Percentiles rank a stretch among this genome's conserved stretches.
Conservation (phyloP, 35 echinoderm and acorn worm genomes). For the Eucidaris tribuloides region DNA sequence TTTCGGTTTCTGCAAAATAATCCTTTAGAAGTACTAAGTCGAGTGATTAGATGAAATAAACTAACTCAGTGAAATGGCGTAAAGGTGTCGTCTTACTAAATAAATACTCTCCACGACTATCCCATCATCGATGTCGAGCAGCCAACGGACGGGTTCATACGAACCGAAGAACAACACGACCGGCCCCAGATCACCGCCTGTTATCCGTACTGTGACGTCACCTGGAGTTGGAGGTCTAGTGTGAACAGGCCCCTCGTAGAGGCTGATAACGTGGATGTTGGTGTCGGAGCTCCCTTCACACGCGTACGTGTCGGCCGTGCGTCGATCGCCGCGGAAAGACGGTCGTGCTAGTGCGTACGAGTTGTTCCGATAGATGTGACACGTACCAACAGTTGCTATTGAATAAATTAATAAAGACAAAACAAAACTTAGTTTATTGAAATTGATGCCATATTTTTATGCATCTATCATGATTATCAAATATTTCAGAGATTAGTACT, state of each 20-base stretch:
- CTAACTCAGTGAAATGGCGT: too few relatives aligned
- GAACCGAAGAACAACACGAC: constrained; percentile 50
- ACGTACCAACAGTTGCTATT: constrained; percentile 43
- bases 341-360: neutral
- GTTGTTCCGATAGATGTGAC: constrained; percentile 50
- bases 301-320: constrained; percentile 42
- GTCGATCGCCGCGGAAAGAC: neutral
- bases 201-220: constrained; percentile 32
- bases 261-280: constrained; percentile 44
- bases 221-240: constrained; percentile 57
- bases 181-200: neutral
- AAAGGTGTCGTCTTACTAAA: constrained; percentile 61
- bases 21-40: too few relatives aligned
- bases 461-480: too few relatives aligned
- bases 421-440: too few relatives aligned
- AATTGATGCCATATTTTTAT: too few relatives aligned
- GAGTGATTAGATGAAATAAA: too few relatives aligned
- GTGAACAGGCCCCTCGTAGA: constrained; percentile 71
- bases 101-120: constrained; percentile 45
- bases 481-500: too few relatives aligned
- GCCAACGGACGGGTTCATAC: constrained; percentile 80
- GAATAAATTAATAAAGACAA: neutral
- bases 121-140: constrained; percentile 3
- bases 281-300: neutral
- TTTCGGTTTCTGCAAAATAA: too few relatives aligned